Conservation (phyloP, 2,888 invertebrate species). For the Coleophora deauratella region DNA sequence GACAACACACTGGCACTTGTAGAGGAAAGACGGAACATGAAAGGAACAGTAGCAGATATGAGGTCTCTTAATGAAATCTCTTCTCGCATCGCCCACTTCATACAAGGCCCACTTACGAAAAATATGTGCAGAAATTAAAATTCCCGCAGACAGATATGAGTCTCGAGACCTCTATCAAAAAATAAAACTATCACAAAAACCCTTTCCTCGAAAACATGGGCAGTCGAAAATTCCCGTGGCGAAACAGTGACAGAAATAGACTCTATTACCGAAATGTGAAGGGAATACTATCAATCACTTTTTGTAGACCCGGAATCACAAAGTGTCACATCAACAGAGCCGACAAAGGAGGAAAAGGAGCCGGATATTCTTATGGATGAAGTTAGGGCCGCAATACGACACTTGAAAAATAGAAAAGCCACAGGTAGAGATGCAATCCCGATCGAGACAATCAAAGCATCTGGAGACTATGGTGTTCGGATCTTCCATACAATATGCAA, state of each 20-base stretch:
- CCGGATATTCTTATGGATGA: background rate
- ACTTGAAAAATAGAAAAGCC: slow-evolving; percentile 1
- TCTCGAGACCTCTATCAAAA: no score
- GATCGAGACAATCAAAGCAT: background rate
- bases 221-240: background rate
- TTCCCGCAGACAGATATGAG: no score
- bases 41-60: no score
- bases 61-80: no score
- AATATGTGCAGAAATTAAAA: no score
- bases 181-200: background rate
- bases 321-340: background rate
- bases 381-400: slow-evolving; percentile 1
- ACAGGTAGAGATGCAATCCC: slow-evolving; percentile 1
- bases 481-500: slow-evolving; percentile 7
- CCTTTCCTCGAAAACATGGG: slow-evolving; percentile 1
- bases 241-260: background rate
- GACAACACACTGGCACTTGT: no score
- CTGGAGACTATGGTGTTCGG: slow-evolving; percentile 6
- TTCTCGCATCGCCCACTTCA: no score
- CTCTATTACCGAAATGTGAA: background rate
- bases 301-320: background rate
- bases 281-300: background rate
- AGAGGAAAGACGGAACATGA: no score
- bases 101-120: no score
- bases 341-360: background rate